Percentiles rank a stretch among this genome's conserved stretches.
phyloP scores from a whole-genome alignment of 2,888 invertebrate genomes.

The Aethes cnicana region DNA sequence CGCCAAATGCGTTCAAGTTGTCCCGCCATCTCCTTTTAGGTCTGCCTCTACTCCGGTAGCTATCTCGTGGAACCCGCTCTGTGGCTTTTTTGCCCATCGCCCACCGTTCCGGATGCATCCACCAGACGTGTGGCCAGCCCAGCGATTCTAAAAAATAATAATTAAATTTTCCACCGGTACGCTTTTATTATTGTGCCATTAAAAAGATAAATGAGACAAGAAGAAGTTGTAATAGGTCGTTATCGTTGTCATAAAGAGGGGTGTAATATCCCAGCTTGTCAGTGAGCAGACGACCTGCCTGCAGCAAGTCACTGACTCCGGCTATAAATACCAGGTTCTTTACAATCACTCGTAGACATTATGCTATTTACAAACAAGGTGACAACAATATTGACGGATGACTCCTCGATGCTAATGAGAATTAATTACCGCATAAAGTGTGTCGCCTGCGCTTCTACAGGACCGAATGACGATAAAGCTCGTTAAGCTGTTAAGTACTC shows the following conservation, averaged over 20 bases:
- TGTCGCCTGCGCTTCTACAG: constrained; percentile 44
- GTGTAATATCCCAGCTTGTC: constrained; percentile 49
- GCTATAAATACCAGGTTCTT: constrained; percentile 58
- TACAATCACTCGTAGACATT: constrained; percentile 51
- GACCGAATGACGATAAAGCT: constrained; percentile 9
- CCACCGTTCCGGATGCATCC: no score
- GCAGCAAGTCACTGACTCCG: constrained; percentile 59
- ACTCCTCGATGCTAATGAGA: constrained; percentile 59
- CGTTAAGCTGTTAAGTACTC: background rate
- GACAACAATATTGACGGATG: constrained; percentile 66
- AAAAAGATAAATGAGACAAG: constrained; percentile 1
- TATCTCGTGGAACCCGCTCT: no score
- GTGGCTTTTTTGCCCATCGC: no score
- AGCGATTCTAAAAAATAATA: no score
- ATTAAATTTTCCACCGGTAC: no score
- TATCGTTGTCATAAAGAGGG: constrained; percentile 35
- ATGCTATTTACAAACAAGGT: constrained; percentile 69
- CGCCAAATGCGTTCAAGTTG: no score
- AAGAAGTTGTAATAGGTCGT: constrained; percentile 34
- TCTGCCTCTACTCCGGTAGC: no score
- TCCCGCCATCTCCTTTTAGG: no score
- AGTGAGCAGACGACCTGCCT: constrained; percentile 42
- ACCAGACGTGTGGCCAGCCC: no score
- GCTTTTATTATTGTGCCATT: background rate
- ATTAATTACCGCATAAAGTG: constrained; percentile 65